These are phyloP conservation scores for Urocolius indicus DNA, from an alignment of 2,113 vertebrate species.

Conservation along the genomic window DNA sequence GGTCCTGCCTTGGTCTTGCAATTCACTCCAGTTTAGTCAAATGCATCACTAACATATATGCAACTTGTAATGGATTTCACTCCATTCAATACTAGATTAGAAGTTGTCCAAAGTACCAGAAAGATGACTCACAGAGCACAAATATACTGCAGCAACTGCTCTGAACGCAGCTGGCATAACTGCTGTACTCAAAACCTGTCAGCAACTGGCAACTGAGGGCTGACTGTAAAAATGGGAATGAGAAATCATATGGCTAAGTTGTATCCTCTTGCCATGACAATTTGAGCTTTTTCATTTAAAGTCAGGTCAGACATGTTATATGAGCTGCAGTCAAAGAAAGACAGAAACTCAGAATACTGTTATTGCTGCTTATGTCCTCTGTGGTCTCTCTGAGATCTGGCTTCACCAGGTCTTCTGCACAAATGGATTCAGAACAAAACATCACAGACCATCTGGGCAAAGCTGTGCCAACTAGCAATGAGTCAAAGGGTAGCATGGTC, in stretches of 20 bases:
- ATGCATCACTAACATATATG: background rate
- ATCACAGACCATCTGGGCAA: background rate
- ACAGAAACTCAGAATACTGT: background rate
- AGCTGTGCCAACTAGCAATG: background rate
- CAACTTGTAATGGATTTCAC: background rate
- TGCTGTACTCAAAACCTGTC: background rate
- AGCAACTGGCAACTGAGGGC: accelerated
- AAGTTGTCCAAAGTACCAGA: background rate
- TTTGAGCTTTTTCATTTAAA: background rate
- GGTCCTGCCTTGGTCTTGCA: background rate
- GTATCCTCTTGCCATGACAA: background rate
- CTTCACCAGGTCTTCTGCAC: background rate
- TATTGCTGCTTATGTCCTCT: background rate
- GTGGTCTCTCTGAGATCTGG: background rate
- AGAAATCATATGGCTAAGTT: background rate
- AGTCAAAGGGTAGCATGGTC: background rate
- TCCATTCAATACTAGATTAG: background rate
- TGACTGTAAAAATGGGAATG: background rate
- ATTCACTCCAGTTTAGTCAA: background rate
- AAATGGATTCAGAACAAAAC: background rate
- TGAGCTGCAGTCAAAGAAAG: background rate
- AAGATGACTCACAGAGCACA: background rate
- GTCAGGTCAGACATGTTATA: background rate
- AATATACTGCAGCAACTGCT: background rate
- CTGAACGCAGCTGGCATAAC: background rate